These are phyloP conservation scores for Merodon equestris DNA, from an alignment of 2,888 invertebrate genomes.

Conservation along the genomic window DNA sequence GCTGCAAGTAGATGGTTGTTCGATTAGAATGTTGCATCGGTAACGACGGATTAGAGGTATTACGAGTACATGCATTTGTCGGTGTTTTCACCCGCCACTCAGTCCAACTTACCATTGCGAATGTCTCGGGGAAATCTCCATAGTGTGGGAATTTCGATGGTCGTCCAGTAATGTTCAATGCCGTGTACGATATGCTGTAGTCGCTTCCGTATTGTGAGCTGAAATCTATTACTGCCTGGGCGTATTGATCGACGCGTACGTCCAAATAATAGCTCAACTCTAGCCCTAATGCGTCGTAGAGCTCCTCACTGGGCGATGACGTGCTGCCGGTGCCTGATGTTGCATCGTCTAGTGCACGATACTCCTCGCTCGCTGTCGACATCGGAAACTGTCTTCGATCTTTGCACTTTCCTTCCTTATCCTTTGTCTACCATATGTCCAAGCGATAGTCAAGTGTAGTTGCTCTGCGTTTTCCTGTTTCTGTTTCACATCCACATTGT, in stretches of 20 bases:
- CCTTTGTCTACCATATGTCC: conserved; percentile 22
- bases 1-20: conserved; percentile 79
- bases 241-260: conserved; percentile 85
- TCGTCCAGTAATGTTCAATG: conserved; percentile 90
- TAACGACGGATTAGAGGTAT: conserved; percentile 3
- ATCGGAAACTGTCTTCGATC: conserved; percentile 21
- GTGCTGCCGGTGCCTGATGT: conserved; percentile 38
- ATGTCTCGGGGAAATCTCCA: conserved; percentile 94
- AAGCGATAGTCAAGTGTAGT: neutral
- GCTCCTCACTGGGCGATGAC: conserved; percentile 45
- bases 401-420: no score
- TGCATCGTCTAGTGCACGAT: conserved; percentile 19
- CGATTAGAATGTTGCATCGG: neutral
- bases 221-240: conserved; percentile 88
- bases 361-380: conserved; percentile 50
- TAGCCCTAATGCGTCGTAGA: conserved; percentile 51
- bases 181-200: conserved; percentile 92
- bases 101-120: conserved; percentile 87
- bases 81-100: conserved; percentile 26
- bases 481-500: conserved; percentile 1
- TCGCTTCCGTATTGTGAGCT: conserved; percentile 95
- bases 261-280: conserved; percentile 60
- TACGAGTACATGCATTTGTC: conserved; percentile 32
- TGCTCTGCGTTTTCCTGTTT: neutral
- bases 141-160: conserved; percentile 92